phyloP scores from a whole-genome alignment of 1,140 invertebrate genomes.

The Drosophila pseudoananassae region DNA sequence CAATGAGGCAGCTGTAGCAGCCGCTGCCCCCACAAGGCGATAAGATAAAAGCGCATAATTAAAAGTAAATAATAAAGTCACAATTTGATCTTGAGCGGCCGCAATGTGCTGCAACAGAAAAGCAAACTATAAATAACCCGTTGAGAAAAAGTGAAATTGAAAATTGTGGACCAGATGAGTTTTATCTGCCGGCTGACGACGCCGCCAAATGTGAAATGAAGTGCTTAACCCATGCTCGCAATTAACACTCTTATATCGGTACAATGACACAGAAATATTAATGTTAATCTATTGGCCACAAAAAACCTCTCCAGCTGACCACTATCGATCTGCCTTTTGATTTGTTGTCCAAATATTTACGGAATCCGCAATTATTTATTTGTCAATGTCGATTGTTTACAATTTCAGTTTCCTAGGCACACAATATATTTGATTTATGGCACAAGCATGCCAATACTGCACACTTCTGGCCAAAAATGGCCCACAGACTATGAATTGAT shows the following conservation, averaged over 20 bases:
- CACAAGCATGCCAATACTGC: constrained; percentile 12
- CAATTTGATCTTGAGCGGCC: constrained; percentile 16
- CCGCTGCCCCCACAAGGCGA: constrained; percentile 18
- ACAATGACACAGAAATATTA: constrained; percentile 1
- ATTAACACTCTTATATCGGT: constrained; percentile 26
- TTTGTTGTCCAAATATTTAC: constrained; percentile 38
- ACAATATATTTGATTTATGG: constrained; percentile 35
- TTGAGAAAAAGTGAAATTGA: constrained; percentile 31
- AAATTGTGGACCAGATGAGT: constrained; percentile 13
- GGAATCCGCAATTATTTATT: constrained; percentile 34
- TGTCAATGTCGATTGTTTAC: constrained; percentile 36
- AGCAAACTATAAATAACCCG: constrained; percentile 30
- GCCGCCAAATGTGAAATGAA: constrained; percentile 14
- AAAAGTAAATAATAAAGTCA: constrained; percentile 37
- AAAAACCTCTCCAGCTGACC: constrained; percentile 6
- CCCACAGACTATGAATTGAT: constrained; percentile 14
- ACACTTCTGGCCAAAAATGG: constrained; percentile 3
- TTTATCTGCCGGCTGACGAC: constrained; percentile 7
- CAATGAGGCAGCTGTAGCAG: constrained; percentile 9
- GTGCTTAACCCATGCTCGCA: constrained; percentile 35
- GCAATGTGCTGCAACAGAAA: constrained; percentile 34
- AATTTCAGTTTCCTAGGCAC: constrained; percentile 32
- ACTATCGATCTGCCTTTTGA: constrained; percentile 7
- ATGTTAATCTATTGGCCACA: constrained; percentile 20
- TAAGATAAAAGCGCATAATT: constrained; percentile 62